Base-by-base conservation (phyloP, 2,113 vertebrate species). In the Nesoenas mayeri region DNA sequence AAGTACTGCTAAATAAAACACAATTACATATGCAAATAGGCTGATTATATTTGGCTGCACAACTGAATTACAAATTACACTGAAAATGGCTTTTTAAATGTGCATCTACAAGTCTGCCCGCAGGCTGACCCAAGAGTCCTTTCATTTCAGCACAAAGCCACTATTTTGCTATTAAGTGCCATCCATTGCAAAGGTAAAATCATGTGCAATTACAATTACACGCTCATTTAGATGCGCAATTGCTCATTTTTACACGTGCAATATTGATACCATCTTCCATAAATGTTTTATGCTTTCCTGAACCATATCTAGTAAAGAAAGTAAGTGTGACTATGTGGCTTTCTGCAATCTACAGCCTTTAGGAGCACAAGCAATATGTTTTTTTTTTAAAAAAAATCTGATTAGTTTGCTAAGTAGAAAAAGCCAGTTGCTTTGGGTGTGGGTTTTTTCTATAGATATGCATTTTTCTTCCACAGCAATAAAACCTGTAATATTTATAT, bases 161-260 rank as follows among this genome's bases (percentile, higher is more conserved):
- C 89, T 69, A 89, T 36, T 92, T 91, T 89, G 44, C 78, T 79
- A 69, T 53, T 50, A 81, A 91, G 53, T 85, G 71, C 44, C 61
- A 91, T 79, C 70, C 81, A 58, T 61, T 66, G 57, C 70, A 79
- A 96, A 95, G 36, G 75, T 75, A 51, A 36, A 89, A 72, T 74
- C 66, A 89, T 2, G 14, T 67, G 47, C 89, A 89, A 40, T 92
- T 96, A 89, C 70, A 91, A 95, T 95, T 95, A 95, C 87, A 91
- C 1, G 28, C 80, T 94, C 70, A 54, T 58, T 94, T 95, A 77
- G 84, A 70, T 79, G 54, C 58, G 40, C 74, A 89, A 85, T 81
- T 85, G 81, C 78, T 92, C 74, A 47, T 61, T 87, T 92, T 87
- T 69, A 85, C 71, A 61, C 0, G 1, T 85, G 54, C 78, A 88